Conservation (phyloP, 2,797 vertebrate species). For the Distichodus sexfasciatus region DNA sequence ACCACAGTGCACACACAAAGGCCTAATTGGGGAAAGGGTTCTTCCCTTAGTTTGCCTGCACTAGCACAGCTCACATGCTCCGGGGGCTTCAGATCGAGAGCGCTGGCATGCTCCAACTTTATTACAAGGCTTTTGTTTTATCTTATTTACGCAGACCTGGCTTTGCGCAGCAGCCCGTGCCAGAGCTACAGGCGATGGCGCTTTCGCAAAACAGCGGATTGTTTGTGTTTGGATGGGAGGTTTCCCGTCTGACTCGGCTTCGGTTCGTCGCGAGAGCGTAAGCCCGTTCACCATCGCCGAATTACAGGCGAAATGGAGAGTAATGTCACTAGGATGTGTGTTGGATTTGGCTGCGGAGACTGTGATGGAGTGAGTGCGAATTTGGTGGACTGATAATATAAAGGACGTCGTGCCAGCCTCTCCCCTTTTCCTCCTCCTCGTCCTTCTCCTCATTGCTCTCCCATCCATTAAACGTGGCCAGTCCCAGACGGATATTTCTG, state of each 20-base stretch:
- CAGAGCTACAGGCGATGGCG: neutral
- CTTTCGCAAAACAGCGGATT: slow-evolving; percentile 19
- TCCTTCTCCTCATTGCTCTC: slow-evolving; percentile 34
- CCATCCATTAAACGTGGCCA: slow-evolving; percentile 75
- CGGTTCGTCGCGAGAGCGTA: neutral
- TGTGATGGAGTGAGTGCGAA: slow-evolving; percentile 59
- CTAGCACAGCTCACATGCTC: slow-evolving; percentile 21
- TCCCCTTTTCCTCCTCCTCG: slow-evolving; percentile 1
- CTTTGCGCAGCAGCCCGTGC: slow-evolving; percentile 5
- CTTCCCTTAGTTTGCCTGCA: slow-evolving; percentile 50
- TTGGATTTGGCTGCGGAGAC: slow-evolving; percentile 53
- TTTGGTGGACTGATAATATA: slow-evolving; percentile 63
- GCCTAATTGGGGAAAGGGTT: slow-evolving; percentile 57
- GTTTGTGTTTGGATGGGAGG: neutral
- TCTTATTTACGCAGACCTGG: slow-evolving; percentile 50
- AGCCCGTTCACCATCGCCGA: neutral
- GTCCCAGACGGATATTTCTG: slow-evolving; percentile 69
- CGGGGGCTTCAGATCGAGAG: slow-evolving; percentile 34
- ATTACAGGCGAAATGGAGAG: neutral
- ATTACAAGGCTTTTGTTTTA: slow-evolving; percentile 48
- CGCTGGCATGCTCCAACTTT: slow-evolving; percentile 45
- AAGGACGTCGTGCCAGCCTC: slow-evolving; percentile 49
- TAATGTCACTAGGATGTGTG: slow-evolving; percentile 11
- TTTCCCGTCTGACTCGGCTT: neutral
- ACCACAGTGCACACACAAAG: slow-evolving; percentile 62